A percentile compares a stretch with the other conserved stretches of the same genome.
These are phyloP conservation scores for Sorex maritimensis DNA, from an alignment of 2,797 vertebrate species.

Conservation along the genomic window DNA sequence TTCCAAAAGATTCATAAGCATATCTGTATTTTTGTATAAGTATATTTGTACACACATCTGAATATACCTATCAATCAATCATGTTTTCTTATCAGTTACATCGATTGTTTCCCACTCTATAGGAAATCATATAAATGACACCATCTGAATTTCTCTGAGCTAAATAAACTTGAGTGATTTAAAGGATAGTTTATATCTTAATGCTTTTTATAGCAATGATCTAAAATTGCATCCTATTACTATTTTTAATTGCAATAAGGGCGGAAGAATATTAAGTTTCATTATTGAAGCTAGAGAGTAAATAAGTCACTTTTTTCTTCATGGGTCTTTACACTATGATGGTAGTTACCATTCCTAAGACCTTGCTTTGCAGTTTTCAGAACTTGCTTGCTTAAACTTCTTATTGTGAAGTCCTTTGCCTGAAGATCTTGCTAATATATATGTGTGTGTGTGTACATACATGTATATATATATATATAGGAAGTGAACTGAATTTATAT, in stretches of 20 bases:
- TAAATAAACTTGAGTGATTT: conserved; percentile 17
- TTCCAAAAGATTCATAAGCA: conserved; percentile 11
- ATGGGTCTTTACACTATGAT: not conserved
- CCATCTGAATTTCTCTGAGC: conserved; percentile 39
- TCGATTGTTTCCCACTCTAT: conserved; percentile 38
- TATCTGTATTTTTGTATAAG: no score
- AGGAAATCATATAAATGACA: conserved; percentile 62
- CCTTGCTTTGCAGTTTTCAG: not conserved
- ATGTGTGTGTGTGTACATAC: no score
- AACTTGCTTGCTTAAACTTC: not conserved
- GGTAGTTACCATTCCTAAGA: not conserved
- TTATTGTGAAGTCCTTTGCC: not conserved
- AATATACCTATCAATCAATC: conserved; percentile 63
- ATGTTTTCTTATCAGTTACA: conserved; percentile 53
- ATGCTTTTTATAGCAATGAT: conserved; percentile 36
- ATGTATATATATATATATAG: no score
- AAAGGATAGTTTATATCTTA: conserved; percentile 44
- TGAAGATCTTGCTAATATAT: not conserved
- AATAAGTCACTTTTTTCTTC: conserved; percentile 46
- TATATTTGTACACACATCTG: conserved; percentile 60
- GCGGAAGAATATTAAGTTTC: conserved; percentile 43
- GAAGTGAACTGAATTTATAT: no score
- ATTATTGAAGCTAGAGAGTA: conserved; percentile 58
- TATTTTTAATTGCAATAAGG: conserved; percentile 69
- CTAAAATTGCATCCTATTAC: conserved; percentile 50